A percentile compares a stretch with the other conserved stretches of the same genome.
Conservation (phyloP, 1,140 invertebrate genomes). For the Pectinophora gossypiella region DNA sequence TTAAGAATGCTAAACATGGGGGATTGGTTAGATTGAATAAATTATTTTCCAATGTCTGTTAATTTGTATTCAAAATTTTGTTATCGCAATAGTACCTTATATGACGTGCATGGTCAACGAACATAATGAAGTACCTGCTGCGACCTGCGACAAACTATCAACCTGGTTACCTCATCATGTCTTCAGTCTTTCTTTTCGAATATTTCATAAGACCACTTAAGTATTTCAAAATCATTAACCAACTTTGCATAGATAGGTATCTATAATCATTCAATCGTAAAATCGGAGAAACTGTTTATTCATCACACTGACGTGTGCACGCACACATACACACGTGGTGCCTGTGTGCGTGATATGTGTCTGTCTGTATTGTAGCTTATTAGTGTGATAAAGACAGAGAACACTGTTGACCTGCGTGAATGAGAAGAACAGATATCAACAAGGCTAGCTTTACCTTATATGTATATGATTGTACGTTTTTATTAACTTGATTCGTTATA, state of each 20-base stretch:
- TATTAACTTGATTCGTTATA: conserved; percentile 70
- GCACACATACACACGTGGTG: conserved; percentile 19
- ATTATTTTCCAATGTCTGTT: too few relatives aligned
- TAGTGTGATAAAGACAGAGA: conserved; percentile 60
- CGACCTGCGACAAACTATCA: background rate
- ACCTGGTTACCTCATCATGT: background rate
- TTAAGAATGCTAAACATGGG: background rate
- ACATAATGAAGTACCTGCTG: background rate
- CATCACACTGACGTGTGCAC: conserved; percentile 59
- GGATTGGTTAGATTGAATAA: background rate
- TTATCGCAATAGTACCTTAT: too few relatives aligned
- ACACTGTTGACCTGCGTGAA: conserved; percentile 40
- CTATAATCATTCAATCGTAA: conserved; percentile 70
- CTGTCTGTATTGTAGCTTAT: conserved; percentile 47
- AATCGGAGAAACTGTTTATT: conserved; percentile 73
- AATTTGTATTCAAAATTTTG: too few relatives aligned
- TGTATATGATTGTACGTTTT: conserved; percentile 67
- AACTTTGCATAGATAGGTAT: conserved; percentile 68
- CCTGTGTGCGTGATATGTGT: conserved; percentile 33
- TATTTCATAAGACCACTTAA: conserved; percentile 41
- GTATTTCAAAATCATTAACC: conserved; percentile 63
- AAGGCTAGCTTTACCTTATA: conserved; percentile 69
- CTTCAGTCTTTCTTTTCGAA: conserved; percentile 12
- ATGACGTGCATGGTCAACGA: too few relatives aligned
- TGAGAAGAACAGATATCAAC: conserved; percentile 56